phyloP scores from a whole-genome alignment of 2,113 vertebrate genomes.

The Halichoerus grypus region DNA sequence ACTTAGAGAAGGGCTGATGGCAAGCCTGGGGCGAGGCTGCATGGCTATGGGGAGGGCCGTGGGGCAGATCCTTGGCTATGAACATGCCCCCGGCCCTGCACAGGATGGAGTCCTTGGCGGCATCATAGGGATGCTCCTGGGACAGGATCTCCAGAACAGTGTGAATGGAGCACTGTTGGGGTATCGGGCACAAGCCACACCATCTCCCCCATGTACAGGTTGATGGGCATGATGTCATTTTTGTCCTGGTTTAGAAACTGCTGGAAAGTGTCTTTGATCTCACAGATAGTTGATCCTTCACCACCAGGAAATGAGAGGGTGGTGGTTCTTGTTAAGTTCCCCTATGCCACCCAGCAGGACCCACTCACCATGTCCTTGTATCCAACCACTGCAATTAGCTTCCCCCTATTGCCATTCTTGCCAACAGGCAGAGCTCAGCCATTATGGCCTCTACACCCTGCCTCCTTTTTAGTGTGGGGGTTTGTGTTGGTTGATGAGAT shows the following conservation, averaged over 20 bases:
- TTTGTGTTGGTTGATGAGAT: background rate
- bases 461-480: background rate
- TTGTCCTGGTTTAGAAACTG: slow-evolving; percentile 94
- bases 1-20: background rate
- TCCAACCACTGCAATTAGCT: slow-evolving; percentile 95
- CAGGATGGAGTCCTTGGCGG: slow-evolving; percentile 96
- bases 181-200: slow-evolving; percentile 95
- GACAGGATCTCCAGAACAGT: slow-evolving; percentile 96
- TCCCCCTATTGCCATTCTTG: slow-evolving; percentile 88
- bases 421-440: fast-evolving
- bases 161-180: slow-evolving; percentile 92
- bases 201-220: slow-evolving; percentile 97
- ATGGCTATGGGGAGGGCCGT: slow-evolving; percentile 27
- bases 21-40: background rate
- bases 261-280: slow-evolving; percentile 97
- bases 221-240: slow-evolving; percentile 96
- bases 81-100: slow-evolving; percentile 96
- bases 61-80: slow-evolving; percentile 93
- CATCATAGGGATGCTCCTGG: slow-evolving; percentile 96
- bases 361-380: slow-evolving; percentile 97
- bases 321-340: slow-evolving; percentile 96
- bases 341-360: slow-evolving; percentile 95
- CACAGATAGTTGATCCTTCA: slow-evolving; percentile 95
- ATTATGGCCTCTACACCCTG: fast-evolving
- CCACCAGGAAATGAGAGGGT: slow-evolving; percentile 96